These are phyloP conservation scores for Chiridota heheva DNA, from an alignment of 35 echinoderm and acorn worm species.

Conservation along the genomic window DNA sequence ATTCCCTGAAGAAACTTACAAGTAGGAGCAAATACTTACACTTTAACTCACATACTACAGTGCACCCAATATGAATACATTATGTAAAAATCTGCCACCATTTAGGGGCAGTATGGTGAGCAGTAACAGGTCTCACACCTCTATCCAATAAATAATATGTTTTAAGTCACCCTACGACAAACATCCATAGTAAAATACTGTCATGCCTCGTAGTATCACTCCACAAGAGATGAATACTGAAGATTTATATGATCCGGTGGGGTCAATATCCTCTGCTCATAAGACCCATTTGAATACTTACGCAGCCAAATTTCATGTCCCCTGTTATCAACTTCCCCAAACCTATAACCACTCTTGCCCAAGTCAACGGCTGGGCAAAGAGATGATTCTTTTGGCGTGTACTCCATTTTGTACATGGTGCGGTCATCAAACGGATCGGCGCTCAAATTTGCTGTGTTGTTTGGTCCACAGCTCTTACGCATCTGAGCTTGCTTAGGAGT, in stretches of 20 bases:
- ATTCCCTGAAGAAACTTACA: no score
- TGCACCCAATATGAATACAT: no score
- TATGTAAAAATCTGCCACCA: no score
- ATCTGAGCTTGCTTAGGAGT: slow-evolving; percentile 72
- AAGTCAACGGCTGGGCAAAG: slow-evolving; percentile 88
- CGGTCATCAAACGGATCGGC: slow-evolving; percentile 94
- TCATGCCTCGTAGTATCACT: no score
- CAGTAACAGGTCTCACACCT: no score
- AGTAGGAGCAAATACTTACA: no score
- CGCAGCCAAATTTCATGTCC: slow-evolving; percentile 92
- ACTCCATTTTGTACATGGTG: slow-evolving; percentile 93
- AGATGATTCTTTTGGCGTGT: slow-evolving; percentile 71
- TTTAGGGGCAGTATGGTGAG: no score
- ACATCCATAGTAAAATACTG: no score
- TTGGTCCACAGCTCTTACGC: slow-evolving; percentile 75
- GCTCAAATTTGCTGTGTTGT: slow-evolving; percentile 69
- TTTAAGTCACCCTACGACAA: no score
- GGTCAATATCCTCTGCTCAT: slow-evolving; percentile 12
- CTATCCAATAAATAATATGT: no score
- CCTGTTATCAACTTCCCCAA: slow-evolving; percentile 48
- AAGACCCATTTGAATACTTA: slow-evolving; percentile 38
- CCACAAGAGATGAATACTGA: no score
- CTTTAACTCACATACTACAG: no score
- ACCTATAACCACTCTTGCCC: slow-evolving; percentile 58
- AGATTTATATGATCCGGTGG: slow-evolving; percentile 35